These are phyloP conservation scores for Chydorus sphaericus DNA, from an alignment of 2,888 invertebrate genomes.

Conservation along the genomic window DNA sequence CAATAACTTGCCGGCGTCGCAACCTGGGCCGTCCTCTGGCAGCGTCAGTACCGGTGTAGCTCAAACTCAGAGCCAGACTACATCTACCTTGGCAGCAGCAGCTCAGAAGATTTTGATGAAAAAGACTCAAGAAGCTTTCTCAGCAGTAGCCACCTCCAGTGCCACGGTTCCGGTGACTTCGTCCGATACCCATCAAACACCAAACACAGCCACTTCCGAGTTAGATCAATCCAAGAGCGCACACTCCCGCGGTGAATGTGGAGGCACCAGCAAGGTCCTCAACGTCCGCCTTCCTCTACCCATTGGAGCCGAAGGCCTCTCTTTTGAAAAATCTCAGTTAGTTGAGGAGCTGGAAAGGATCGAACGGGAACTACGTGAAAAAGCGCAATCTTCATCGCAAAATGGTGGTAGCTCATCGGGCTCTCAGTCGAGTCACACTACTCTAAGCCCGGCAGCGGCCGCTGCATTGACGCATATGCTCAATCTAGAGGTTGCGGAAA, in stretches of 20 bases:
- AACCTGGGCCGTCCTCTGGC: background rate
- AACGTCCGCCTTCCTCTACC: conserved; percentile 26
- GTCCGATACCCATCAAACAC: background rate
- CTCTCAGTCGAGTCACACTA: conserved; percentile 3
- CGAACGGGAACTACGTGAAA: conserved; percentile 47
- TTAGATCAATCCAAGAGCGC: background rate
- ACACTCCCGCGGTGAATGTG: conserved; percentile 10
- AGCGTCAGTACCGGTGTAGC: background rate
- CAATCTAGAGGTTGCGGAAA: conserved; percentile 30
- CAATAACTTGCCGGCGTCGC: background rate
- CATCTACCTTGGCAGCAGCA: conserved; percentile 25
- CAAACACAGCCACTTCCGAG: conserved; percentile 2
- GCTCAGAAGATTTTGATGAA: conserved; percentile 15
- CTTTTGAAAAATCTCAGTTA: conserved; percentile 48
- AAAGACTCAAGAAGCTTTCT: conserved; percentile 26
- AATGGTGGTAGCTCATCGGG: background rate
- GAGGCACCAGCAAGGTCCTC: conserved; percentile 37
- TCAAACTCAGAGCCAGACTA: background rate
- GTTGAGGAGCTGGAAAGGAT: conserved; percentile 54
- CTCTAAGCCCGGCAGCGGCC: conserved; percentile 2
- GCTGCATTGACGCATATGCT: conserved; percentile 11
- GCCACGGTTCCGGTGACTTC: conserved; percentile 22
- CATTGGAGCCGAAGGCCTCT: background rate
- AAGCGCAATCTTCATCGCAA: conserved; percentile 20
- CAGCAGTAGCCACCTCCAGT: conserved; percentile 22